Evolutionary conservation across 2,888 invertebrate species (phyloP).

Genomic region (Entomobrya multifasciata): DNA sequence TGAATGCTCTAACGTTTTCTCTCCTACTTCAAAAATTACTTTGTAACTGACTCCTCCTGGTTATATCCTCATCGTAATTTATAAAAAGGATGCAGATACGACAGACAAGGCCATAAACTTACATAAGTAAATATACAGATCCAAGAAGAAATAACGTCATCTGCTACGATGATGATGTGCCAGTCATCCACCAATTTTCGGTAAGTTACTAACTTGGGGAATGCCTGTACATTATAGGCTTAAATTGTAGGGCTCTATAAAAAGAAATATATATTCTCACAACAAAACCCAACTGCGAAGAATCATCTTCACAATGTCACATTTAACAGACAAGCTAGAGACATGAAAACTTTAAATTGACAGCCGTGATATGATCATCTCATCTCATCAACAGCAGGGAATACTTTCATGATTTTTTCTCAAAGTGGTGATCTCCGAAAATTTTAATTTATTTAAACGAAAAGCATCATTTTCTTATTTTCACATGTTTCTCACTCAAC

Average conservation of each 20-base stretch:
- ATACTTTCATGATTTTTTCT: constrained; percentile 1
- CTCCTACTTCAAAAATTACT: constrained; percentile 15
- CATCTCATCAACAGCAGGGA: constrained; percentile 12
- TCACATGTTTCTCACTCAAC: neutral
- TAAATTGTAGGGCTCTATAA: neutral
- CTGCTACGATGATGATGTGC: constrained; percentile 20
- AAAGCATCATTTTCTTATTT: no score
- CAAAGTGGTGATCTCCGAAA: neutral
- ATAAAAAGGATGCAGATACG: constrained; percentile 45
- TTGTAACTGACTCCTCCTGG: constrained; percentile 38
- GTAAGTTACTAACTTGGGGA: neutral
- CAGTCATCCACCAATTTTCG: constrained; percentile 33
- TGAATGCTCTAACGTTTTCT: constrained; percentile 6
- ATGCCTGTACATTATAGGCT: neutral
- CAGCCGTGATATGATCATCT: constrained; percentile 10
- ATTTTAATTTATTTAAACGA: neutral
- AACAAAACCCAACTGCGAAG: neutral
- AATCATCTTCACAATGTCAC: neutral
- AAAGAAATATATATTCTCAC: neutral
- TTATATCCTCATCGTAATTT: constrained; percentile 54
- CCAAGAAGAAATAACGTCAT: constrained; percentile 61
- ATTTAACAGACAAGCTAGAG: neutral
- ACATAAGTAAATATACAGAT: constrained; percentile 66
- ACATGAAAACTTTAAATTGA: neutral
- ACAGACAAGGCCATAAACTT: constrained; percentile 68